phyloP scores from a whole-genome alignment of 2,797 vertebrate genomes.

The Brachyalestes nurse region DNA sequence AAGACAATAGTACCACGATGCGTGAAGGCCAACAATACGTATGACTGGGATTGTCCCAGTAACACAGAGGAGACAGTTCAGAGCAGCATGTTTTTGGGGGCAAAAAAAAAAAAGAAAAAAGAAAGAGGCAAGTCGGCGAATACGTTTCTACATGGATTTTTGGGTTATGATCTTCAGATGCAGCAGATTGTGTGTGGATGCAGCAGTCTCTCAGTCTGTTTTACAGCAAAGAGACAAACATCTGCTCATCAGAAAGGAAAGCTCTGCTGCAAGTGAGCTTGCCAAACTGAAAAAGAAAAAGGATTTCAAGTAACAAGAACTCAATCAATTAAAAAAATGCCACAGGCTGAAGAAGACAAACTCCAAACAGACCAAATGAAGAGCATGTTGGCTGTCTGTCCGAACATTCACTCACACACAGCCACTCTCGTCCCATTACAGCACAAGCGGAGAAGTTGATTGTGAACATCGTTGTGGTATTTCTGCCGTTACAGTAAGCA shows the following conservation, averaged over 20 bases:
- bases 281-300: constrained; percentile 75
- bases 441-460: constrained; percentile 40
- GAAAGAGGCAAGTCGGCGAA: constrained; percentile 68
- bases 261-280: constrained; percentile 66
- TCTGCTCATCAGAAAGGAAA: constrained; percentile 30
- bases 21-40: constrained; percentile 73
- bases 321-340: constrained; percentile 34
- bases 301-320: constrained; percentile 82
- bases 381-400: constrained; percentile 48
- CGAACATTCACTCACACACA: constrained; percentile 62
- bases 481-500: constrained; percentile 20
- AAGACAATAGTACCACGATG: constrained; percentile 77
- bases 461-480: constrained; percentile 24
- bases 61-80: constrained; percentile 66
- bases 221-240: constrained; percentile 43
- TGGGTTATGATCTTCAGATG: constrained; percentile 32
- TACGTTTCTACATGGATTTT: constrained; percentile 59
- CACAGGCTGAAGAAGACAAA: constrained; percentile 52
- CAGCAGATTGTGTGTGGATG: constrained; percentile 39
- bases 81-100: constrained; percentile 72
- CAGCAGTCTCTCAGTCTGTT: constrained; percentile 28
- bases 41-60: constrained; percentile 55
- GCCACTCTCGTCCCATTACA: constrained; percentile 34
- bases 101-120: constrained; percentile 9
- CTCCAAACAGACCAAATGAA: constrained; percentile 55